Conservation (phyloP, 1,140 invertebrate species). For the Zophobas morio region DNA sequence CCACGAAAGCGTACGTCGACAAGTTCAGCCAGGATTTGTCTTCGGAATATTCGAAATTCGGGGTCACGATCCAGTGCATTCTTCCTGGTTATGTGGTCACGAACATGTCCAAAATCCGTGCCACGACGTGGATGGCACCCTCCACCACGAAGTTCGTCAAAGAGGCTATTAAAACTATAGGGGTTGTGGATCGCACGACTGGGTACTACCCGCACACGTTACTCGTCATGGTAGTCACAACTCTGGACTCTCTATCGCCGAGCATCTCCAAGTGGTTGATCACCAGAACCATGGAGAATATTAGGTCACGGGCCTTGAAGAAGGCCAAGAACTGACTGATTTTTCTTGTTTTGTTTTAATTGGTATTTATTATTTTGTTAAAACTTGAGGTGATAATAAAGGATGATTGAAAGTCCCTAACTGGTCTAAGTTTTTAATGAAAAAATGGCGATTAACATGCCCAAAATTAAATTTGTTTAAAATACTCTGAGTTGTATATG, state of each 20-base stretch:
- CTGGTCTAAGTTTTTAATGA: constrained; percentile 30
- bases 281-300: constrained; percentile 74
- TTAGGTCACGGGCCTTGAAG: constrained; percentile 70
- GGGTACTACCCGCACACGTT: constrained; percentile 85
- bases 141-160: constrained; percentile 84
- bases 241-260: constrained; percentile 70
- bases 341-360: not conserved
- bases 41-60: constrained; percentile 83
- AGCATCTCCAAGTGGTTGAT: constrained; percentile 73
- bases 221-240: constrained; percentile 73
- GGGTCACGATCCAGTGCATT: constrained; percentile 88
- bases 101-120: constrained; percentile 92
- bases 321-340: constrained; percentile 30
- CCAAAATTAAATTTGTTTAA: not conserved
- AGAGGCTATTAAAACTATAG: constrained; percentile 82
- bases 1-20: constrained; percentile 91
- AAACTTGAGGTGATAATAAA: not conserved
- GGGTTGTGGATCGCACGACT: constrained; percentile 80
- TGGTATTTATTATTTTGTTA: constrained; percentile 1
- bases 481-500: constrained; percentile 10
- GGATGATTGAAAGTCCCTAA: not conserved
- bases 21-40: constrained; percentile 87
- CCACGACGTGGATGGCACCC: constrained; percentile 85
- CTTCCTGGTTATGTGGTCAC: constrained; percentile 92
- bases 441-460: constrained; percentile 28